These are phyloP conservation scores for Gymnopithys bicolor DNA, from an alignment of 2,797 vertebrate genomes.

Conservation along the genomic window DNA sequence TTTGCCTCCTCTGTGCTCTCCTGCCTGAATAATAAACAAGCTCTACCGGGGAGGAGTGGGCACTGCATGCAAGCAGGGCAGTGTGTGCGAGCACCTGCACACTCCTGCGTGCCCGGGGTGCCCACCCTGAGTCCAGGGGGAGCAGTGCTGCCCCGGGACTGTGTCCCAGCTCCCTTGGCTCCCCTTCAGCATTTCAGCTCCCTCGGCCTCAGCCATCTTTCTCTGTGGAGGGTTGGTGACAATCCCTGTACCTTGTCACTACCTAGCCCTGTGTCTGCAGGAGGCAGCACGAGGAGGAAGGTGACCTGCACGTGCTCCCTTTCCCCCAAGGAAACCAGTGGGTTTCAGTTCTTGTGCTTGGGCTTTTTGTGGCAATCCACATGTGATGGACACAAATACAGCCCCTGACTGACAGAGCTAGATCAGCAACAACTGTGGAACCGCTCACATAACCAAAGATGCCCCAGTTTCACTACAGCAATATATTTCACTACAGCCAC, in stretches of 20 bases:
- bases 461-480: neutral
- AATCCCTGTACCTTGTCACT: neutral
- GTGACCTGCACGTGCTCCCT: neutral
- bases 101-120: fast-evolving
- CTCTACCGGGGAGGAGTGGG: neutral
- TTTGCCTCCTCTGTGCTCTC: neutral
- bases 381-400: neutral
- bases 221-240: neutral
- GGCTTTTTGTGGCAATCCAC: neutral
- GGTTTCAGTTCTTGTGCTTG: neutral
- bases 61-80: neutral
- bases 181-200: neutral
- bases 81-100: fast-evolving
- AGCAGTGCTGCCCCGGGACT: neutral
- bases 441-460: neutral
- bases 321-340: neutral
- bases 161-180: neutral
- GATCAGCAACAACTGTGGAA: neutral
- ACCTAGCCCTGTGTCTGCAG: neutral
- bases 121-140: neutral
- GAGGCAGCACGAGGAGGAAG: neutral
- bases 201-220: neutral
- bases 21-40: neutral
- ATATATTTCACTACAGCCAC: neutral
- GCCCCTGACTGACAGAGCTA: neutral